Evolutionary conservation across 2,888 invertebrate genomes (phyloP).

Genomic region (Toxonevra muliebris): DNA sequence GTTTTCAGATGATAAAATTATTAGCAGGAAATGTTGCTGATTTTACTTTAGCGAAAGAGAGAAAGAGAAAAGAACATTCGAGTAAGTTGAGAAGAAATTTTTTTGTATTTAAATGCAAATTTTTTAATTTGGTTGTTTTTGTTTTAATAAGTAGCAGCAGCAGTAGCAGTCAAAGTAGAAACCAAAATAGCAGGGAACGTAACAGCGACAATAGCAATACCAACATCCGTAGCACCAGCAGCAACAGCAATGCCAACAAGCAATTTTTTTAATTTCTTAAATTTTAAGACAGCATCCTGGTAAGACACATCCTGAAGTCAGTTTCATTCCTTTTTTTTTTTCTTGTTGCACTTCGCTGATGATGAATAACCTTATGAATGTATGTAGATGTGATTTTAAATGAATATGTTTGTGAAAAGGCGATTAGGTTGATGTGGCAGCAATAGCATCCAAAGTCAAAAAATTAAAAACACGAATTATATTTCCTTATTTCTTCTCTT

Average conservation of each 20-base stretch:
- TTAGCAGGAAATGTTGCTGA: slow-evolving; percentile 44
- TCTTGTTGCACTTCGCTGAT: slow-evolving; percentile 55
- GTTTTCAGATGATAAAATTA: slow-evolving; percentile 61
- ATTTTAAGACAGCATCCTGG: no score
- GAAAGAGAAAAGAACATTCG: no score
- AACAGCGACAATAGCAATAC: not conserved
- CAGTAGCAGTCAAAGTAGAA: no score
- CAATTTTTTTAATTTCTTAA: no score
- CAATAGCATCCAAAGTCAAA: no score
- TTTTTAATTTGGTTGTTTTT: slow-evolving; percentile 62
- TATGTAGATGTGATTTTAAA: not conserved
- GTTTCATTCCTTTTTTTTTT: not conserved
- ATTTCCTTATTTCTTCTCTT: no score
- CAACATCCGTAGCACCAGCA: not conserved
- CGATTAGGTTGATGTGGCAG: no score
- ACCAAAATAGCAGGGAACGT: no score
- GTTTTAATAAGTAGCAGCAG: slow-evolving; percentile 45
- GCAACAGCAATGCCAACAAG: no score
- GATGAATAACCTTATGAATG: slow-evolving; percentile 49
- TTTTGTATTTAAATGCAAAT: slow-evolving; percentile 61
- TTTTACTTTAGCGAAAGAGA: slow-evolving; percentile 36
- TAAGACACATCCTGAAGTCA: not conserved
- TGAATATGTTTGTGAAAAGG: no score
- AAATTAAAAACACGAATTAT: no score
- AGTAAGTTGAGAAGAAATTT: slow-evolving; percentile 34